These are phyloP conservation scores for Myrmecophaga tridactyla DNA, from an alignment of 2,113 vertebrate species.

Conservation along the genomic window DNA sequence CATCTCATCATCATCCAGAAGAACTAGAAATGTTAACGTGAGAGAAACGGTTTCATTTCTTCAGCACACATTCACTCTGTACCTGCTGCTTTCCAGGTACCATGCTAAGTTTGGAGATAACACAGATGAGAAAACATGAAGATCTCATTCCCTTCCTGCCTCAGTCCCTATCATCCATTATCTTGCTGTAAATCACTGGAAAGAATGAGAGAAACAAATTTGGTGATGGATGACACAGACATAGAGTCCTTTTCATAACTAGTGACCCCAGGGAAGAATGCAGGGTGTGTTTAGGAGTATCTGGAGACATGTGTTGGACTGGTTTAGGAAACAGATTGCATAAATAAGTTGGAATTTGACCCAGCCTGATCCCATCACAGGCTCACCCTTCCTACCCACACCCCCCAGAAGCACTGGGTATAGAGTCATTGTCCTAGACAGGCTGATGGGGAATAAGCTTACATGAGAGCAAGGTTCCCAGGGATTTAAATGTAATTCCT, in stretches of 20 bases:
- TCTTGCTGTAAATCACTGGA: neutral
- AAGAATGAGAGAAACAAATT: neutral
- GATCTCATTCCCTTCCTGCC: neutral
- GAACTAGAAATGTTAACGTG: neutral
- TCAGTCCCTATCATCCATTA: neutral
- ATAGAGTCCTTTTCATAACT: neutral
- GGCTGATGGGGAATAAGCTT: neutral
- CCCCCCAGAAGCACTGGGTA: neutral
- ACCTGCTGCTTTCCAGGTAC: neutral
- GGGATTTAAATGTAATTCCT: neutral
- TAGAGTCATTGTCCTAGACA: neutral
- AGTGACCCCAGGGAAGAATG: neutral
- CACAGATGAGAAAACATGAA: neutral
- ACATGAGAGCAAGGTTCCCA: neutral
- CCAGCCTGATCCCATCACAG: neutral
- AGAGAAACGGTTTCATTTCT: neutral
- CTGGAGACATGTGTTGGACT: neutral
- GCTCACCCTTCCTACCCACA: neutral
- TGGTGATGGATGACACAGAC: neutral
- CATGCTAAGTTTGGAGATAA: neutral
- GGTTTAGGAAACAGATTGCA: neutral
- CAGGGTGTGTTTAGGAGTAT: neutral
- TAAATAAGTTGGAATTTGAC: neutral
- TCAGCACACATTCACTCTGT: neutral
- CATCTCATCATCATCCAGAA: neutral